phyloP scores from a whole-genome alignment of 1,140 invertebrate species.

The Xylocopa sonorina region DNA sequence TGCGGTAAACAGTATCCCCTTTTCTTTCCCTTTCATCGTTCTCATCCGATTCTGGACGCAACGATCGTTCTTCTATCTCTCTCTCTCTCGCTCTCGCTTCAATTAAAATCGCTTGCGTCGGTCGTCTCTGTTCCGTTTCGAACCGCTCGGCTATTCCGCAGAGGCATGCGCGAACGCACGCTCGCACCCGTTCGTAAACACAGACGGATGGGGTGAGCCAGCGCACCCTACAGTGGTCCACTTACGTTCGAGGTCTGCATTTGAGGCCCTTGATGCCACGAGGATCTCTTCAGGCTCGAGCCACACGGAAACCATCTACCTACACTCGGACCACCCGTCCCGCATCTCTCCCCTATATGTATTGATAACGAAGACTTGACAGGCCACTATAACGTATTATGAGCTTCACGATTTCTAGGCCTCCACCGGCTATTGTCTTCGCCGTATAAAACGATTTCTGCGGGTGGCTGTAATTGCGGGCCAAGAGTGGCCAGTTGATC shows the following conservation, averaged over 20 bases:
- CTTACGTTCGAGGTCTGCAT: slow-evolving; percentile 42
- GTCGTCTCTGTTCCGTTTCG: slow-evolving; percentile 18
- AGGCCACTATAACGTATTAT: slow-evolving; percentile 22
- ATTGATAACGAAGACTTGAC: slow-evolving; percentile 29
- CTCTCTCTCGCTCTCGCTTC: slow-evolving; percentile 36
- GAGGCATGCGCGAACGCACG: no score
- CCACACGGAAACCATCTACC: slow-evolving; percentile 18
- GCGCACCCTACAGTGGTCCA: slow-evolving; percentile 30
- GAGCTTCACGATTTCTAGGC: slow-evolving; percentile 13
- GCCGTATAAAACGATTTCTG: neutral
- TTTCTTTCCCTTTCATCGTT: neutral
- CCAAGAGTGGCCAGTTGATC: no score
- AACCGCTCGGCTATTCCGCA: slow-evolving; percentile 26
- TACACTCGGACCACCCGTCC: neutral
- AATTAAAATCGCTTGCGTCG: slow-evolving; percentile 40
- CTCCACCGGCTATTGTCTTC: slow-evolving; percentile 17
- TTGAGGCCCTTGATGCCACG: slow-evolving; percentile 55
- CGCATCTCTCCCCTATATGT: slow-evolving; percentile 8
- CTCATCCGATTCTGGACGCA: neutral
- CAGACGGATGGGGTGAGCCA: neutral
- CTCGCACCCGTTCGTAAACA: neutral
- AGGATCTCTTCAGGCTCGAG: slow-evolving; percentile 44
- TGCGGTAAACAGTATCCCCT: neutral
- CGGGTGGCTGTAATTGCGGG: neutral
- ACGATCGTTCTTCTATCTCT: slow-evolving; percentile 8